Base-by-base conservation (phyloP, 2,113 vertebrate genomes). In the Apteryx mantelli region DNA sequence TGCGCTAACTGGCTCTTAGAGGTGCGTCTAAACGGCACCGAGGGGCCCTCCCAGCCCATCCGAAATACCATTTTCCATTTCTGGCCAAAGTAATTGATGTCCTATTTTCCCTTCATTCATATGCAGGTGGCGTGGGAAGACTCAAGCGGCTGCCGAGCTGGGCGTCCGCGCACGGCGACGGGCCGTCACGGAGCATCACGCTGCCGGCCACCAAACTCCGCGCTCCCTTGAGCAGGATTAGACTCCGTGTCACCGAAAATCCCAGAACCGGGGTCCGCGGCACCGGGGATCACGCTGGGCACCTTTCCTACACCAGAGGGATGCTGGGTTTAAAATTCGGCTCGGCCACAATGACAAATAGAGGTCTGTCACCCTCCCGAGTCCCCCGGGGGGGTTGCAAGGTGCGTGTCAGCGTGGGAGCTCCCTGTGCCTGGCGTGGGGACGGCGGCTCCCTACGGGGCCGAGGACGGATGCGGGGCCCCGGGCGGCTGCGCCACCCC, bases 41-140 rank as follows among this genome's bases (percentile, higher is more conserved):
- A 4, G 61, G 80, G 56, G 21, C 44, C 61, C 69, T 91, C 88
- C 87, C 56, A 75, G 46, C 82, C 79, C 8, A 2, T 80, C 91
- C 66, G 71, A 81, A 81, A 28, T 46, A 21, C 15, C 63, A 61
- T 89, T 91, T 91, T 79, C 93, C 63, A 74, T 73, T 55, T 42
- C 96, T 74, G 85, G 30, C 77, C 5, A 7, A 8, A 50, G 84
- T 46, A 52, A 74, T 0, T 60, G 77, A 40, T 91, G 94, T 63
- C 93, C 85, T 63, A 9, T 88, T 96, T 95, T 95, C 79, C 89
- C 79, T 74, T 96, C 86, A 88, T 93, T 90, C 75, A 6, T 3
- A 79, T 75, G 92, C 93, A 86, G 88, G 78, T 70, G 85, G 58
- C 56, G 82, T 18, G 88, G 90, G 88, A 73, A 46, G 46, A 52